Evolutionary conservation across 2,888 invertebrate genomes (phyloP).

Genomic region (Dryobotodes eremita): DNA sequence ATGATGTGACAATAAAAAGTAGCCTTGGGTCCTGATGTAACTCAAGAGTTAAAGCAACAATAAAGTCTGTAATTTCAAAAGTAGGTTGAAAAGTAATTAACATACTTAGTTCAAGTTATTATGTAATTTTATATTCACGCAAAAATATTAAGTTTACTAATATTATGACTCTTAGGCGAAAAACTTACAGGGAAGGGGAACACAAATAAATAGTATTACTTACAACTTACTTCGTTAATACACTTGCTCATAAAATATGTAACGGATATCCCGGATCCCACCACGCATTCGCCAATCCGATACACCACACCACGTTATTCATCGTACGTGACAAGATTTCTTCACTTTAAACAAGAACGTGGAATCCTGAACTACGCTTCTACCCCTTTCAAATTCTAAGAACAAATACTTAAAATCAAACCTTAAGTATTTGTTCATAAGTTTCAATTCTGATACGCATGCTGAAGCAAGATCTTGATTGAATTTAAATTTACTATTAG

Average conservation of each 20-base stretch:
- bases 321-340: slow-evolving; percentile 47
- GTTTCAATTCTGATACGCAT: slow-evolving; percentile 15
- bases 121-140: neutral
- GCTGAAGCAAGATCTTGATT: slow-evolving; percentile 34
- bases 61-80: neutral
- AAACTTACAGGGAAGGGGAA: neutral
- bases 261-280: slow-evolving; percentile 17
- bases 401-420: slow-evolving; percentile 6
- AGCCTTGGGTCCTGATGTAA: neutral
- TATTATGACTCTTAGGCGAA: no score
- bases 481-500: slow-evolving; percentile 54
- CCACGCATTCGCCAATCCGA: slow-evolving; percentile 37
- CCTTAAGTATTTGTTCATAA: slow-evolving; percentile 14
- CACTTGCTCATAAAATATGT: slow-evolving; percentile 11
- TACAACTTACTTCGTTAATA: neutral
- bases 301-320: slow-evolving; percentile 17
- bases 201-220: neutral
- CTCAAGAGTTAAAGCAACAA: neutral
- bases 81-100: neutral
- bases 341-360: slow-evolving; percentile 43
- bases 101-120: neutral
- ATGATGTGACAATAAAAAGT: neutral
- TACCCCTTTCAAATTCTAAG: slow-evolving; percentile 9
- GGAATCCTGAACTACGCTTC: slow-evolving; percentile 36
- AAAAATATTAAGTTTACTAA: neutral